phyloP scores from a whole-genome alignment of 1,140 invertebrate species.

The Lasaia peninsularis region DNA sequence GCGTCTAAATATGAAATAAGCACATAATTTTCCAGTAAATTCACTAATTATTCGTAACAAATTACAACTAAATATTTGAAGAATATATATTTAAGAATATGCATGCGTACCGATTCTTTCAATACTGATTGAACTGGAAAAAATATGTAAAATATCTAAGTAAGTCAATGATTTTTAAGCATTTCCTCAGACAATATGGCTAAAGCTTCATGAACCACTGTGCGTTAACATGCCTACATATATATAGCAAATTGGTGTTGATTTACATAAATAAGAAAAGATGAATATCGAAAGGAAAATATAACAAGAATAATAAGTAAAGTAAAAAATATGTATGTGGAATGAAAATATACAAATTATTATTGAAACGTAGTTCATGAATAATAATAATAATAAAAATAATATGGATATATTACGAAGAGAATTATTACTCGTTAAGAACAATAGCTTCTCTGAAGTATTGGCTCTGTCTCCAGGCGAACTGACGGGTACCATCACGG shows the following conservation, averaged over 20 bases:
- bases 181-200: conserved; percentile 41
- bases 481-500: conserved; percentile 82
- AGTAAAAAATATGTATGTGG: conserved; percentile 50
- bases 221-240: conserved; percentile 66
- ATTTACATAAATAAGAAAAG: conserved; percentile 45
- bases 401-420: conserved; percentile 71
- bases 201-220: conserved; percentile 53
- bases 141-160: conserved; percentile 53
- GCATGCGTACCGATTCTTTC: conserved; percentile 71
- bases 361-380: conserved; percentile 55
- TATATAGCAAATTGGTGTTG: conserved; percentile 51
- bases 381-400: conserved; percentile 49
- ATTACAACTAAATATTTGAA: conserved; percentile 13
- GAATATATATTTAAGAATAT: conserved; percentile 34
- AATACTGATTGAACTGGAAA: conserved; percentile 67
- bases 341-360: conserved; percentile 69
- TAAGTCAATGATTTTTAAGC: conserved; percentile 40
- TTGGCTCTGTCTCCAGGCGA: conserved; percentile 95
- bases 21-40: conserved; percentile 2
- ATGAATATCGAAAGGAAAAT: conserved; percentile 54
- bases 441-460: conserved; percentile 96
- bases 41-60: conserved; percentile 12
- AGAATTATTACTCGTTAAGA: conserved; percentile 78
- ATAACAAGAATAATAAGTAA: conserved; percentile 68
- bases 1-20: background rate